Base-by-base conservation (phyloP, 2,888 invertebrate genomes). In the Tanytarsus gracilentus region DNA sequence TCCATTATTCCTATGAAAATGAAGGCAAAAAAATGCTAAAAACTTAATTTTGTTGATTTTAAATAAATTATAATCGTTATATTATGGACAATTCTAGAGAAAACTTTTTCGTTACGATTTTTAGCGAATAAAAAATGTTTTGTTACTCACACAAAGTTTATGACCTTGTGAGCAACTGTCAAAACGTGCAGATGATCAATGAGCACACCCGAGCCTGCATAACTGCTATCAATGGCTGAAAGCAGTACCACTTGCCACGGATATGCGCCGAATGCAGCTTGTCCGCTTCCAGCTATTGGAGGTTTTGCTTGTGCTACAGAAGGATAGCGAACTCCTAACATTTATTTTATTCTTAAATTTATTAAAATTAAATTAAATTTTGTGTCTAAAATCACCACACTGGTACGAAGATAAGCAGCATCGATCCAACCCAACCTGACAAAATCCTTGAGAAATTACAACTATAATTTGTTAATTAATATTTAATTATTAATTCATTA, bases 91-190 rank as follows among this genome's bases (percentile, higher is more conserved):
- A 40, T 52, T 11, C 18, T 29, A 29, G 50, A n/a, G n/a, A n/a
- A n/a, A n/a, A n/a, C n/a, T n/a, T n/a, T n/a, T n/a, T n/a, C n/a
- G n/a, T n/a, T n/a, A n/a, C 30, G 9, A 30, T 30, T 30, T 30
- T 30, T 18, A 48, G 39, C 16, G 27, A 30, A 60, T 49, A 49
- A 23, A 52, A 62, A n/a, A n/a, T n/a, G n/a, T n/a, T n/a, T n/a
- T n/a, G n/a, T 16, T 16, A 76, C 79, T 78, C 73, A 83, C 82
- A 78, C 68, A 63, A 80, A 76, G 62, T 77, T 71, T 9, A 8
- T 44, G 59, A 88, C 76, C 68, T 85, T 82, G 69, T 88, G 88
- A 6, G 86, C 86, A 0, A 84, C 85, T 0, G 88, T 88, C 11
- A 88, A 68, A 4, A 88, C 78, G 69, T 86, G 83, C 23, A 77